A percentile compares a stretch with the other conserved stretches of the same genome.
Conservation (phyloP, 2,888 invertebrate genomes). For the Drosophila buzzatii region DNA sequence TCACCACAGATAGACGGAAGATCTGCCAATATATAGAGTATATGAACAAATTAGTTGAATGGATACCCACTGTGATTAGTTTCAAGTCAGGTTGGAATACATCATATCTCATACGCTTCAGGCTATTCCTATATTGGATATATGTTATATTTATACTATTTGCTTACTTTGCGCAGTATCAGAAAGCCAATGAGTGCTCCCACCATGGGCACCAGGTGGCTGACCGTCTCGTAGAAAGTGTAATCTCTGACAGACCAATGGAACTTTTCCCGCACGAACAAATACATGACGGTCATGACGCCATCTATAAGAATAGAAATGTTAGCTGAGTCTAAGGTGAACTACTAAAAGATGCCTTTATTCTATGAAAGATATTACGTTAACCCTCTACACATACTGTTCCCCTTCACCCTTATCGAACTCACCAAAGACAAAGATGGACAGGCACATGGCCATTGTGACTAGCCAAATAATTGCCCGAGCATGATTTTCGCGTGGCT, state of each 20-base stretch:
- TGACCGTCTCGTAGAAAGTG: slow-evolving; percentile 87
- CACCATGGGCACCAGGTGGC: slow-evolving; percentile 86
- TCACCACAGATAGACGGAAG: slow-evolving; percentile 81
- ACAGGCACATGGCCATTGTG: slow-evolving; percentile 79
- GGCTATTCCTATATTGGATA: background rate
- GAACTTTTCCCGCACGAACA: slow-evolving; percentile 89
- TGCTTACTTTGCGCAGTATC: slow-evolving; percentile 86
- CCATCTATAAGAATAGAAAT: slow-evolving; percentile 66
- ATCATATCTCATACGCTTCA: background rate
- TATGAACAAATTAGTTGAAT: background rate
- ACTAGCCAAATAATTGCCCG: slow-evolving; percentile 83
- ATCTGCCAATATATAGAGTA: slow-evolving; percentile 51
- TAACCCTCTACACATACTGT: too few relatives aligned
- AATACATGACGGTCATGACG: slow-evolving; percentile 86
- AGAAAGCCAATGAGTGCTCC: slow-evolving; percentile 88
- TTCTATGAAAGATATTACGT: too few relatives aligned
- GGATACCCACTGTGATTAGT: background rate
- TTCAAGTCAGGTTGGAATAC: too few relatives aligned
- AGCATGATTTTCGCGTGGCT: slow-evolving; percentile 79
- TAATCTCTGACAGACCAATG: slow-evolving; percentile 89
- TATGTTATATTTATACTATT: background rate
- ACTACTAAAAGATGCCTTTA: background rate
- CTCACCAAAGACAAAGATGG: slow-evolving; percentile 83
- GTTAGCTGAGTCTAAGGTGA: background rate
- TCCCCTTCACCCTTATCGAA: background rate